phyloP scores from a whole-genome alignment of 92 coral and sea anemone species.

The Paragorgia papillata region DNA sequence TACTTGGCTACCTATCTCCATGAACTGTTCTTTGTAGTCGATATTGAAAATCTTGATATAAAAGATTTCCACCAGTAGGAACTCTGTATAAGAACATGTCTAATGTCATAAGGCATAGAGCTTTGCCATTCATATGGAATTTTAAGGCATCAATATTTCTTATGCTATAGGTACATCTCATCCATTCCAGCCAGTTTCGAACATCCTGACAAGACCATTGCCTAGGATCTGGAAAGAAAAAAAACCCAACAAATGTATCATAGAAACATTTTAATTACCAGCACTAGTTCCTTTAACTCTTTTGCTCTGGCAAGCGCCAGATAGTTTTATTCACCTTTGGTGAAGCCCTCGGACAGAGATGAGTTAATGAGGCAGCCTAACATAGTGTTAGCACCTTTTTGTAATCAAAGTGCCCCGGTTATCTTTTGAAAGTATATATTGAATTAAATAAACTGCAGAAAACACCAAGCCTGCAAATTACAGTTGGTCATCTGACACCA shows the following conservation, averaged over 20 bases:
- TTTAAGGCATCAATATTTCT: slow-evolving; percentile 75
- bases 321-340: too few species aligned
- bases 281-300: too few species aligned
- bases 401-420: too few species aligned
- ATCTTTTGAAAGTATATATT: too few species aligned
- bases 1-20: slow-evolving; percentile 38
- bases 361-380: too few species aligned
- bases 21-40: slow-evolving; percentile 80
- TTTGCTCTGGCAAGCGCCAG: too few species aligned
- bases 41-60: slow-evolving; percentile 94
- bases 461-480: too few species aligned
- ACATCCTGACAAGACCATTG: slow-evolving; percentile 95
- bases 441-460: too few species aligned
- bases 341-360: too few species aligned
- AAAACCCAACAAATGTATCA: background rate
- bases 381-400: too few species aligned
- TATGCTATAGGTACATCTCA: slow-evolving; percentile 74
- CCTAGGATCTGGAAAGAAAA: slow-evolving; percentile 70
- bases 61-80: slow-evolving; percentile 89
- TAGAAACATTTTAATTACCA: too few species aligned
- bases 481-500: too few species aligned
- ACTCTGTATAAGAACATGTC: slow-evolving; percentile 98
- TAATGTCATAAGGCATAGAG: slow-evolving; percentile 92
- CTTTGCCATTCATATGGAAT: slow-evolving; percentile 99
- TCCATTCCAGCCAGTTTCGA: slow-evolving; percentile 85